Evolutionary conservation across 2,113 vertebrate species (phyloP).

Genomic region (Rafetus swinhoei): DNA sequence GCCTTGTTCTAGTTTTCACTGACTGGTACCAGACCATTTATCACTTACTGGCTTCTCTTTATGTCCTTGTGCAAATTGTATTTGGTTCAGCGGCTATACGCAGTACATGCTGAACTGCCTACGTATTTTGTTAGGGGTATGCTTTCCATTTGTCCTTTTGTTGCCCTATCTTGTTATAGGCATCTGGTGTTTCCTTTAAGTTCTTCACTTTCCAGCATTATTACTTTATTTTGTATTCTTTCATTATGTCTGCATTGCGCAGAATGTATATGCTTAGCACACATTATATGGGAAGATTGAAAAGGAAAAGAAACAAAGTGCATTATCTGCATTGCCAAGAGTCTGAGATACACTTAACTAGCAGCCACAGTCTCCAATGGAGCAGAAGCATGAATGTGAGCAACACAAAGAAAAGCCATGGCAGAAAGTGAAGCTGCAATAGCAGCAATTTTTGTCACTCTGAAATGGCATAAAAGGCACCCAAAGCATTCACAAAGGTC

Average conservation of each 20-base stretch:
- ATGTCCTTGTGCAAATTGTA: neutral
- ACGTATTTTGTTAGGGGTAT: neutral
- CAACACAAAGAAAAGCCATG: conserved; percentile 23
- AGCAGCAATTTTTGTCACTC: conserved; percentile 23
- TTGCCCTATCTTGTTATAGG: neutral
- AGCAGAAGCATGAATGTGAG: conserved; percentile 9
- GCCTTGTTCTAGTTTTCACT: conserved; percentile 12
- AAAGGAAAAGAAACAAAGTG: conserved; percentile 1
- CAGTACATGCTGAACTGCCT: neutral
- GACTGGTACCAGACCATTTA: neutral
- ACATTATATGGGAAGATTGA: neutral
- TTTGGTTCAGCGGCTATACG: neutral
- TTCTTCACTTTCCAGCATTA: neutral
- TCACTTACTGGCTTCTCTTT: conserved; percentile 7
- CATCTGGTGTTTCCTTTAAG: neutral
- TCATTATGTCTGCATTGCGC: neutral
- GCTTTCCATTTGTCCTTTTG: neutral
- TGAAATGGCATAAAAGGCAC: conserved; percentile 54
- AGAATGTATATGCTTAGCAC: fast-evolving
- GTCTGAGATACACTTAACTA: neutral
- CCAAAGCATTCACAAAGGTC: conserved; percentile 59
- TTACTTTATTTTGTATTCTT: neutral
- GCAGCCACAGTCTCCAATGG: neutral
- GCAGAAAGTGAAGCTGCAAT: conserved; percentile 37
- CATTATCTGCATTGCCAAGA: conserved; percentile 26